Percentiles rank a stretch among this genome's conserved stretches.
phyloP scores from a whole-genome alignment of 1,140 invertebrate species.

The Bombyx mandarina region DNA sequence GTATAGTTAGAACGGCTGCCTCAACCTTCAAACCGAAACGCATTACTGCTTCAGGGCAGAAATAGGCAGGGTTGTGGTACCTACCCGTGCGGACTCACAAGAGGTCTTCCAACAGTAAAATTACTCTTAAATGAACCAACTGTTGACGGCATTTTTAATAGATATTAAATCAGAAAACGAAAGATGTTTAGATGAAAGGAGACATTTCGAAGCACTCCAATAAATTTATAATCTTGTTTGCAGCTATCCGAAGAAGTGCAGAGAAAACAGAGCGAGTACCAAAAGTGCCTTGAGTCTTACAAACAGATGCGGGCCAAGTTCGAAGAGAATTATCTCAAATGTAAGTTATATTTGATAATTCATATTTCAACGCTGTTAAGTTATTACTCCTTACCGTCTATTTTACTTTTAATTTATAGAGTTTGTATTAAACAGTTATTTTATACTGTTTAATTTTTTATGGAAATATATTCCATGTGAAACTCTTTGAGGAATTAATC shows the following conservation, averaged over 20 bases:
- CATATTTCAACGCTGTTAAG: not conserved
- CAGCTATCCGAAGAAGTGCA: constrained; percentile 85
- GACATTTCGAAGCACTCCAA: no score
- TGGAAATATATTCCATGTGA: not conserved
- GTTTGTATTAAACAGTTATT: no score
- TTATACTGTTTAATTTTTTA: not conserved
- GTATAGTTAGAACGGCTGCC: no score
- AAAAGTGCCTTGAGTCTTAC: constrained; percentile 86
- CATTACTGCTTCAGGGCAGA: no score
- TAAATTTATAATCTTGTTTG: constrained; percentile 20
- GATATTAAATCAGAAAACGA: no score
- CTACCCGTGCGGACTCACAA: no score
- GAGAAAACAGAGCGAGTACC: constrained; percentile 86
- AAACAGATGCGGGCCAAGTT: constrained; percentile 86
- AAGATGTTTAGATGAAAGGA: no score
- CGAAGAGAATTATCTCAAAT: constrained; percentile 89
- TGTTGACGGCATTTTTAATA: no score
- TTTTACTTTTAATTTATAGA: not conserved
- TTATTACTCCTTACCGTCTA: not conserved
- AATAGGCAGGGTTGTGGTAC: no score
- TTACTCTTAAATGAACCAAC: no score
- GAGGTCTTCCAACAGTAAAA: no score
- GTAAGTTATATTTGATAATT: constrained; percentile 70
- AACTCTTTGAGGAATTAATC: not conserved
- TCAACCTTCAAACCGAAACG: no score